Evolutionary conservation across 2,797 vertebrate species (phyloP), one percentile per base, ranked within the genome.

Genomic region (Acanthurus lineatus): DNA sequence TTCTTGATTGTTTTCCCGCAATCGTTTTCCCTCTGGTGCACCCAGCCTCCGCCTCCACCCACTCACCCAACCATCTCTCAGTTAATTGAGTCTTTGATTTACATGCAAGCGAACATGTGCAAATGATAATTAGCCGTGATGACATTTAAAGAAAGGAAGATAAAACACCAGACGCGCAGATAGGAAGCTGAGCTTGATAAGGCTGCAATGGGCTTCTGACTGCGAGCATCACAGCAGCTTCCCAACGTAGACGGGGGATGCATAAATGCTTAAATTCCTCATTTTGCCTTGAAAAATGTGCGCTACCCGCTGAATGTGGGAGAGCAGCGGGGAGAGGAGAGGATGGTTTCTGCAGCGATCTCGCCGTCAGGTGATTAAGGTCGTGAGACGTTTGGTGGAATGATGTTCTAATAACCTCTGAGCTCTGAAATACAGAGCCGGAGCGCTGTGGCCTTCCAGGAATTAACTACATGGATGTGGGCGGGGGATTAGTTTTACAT

Each of bases 71-170:
- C 40, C 47, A 56, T 28, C 56, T 57, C 14, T n/a, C 42, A 51
- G 54, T 77, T 86, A 84, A 88, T 77, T 83, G 70, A 82, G 71
- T 73, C 76, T 83, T 83, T 82, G 66, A 87, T 87, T 89, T 75
- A 73, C 68, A 64, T 58, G 68, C 8, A 2, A 69, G 44, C 19
- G 42, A 82, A 79, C 70, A 69, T 56, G 78, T 51, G 28, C 40
- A 84, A 81, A 84, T 74, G 25, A 86, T 61, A 25, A 82, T 83
- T 82, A 83, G 53, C 61, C 2, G 45, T 17, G 28, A 83, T 76
- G 83, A 79, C 70, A 52, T 42, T 72, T 40, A 58, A 77, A 19
- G 15, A 69, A 75, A 67, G 53, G 49, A 69, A 67, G 74, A 91
- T 78, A 61, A 80, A 91, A 70, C 66, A 28, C 38, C n/a, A 15